Evolutionary conservation across 1,140 invertebrate genomes (phyloP).

Genomic region (Drosophila burlai): DNA sequence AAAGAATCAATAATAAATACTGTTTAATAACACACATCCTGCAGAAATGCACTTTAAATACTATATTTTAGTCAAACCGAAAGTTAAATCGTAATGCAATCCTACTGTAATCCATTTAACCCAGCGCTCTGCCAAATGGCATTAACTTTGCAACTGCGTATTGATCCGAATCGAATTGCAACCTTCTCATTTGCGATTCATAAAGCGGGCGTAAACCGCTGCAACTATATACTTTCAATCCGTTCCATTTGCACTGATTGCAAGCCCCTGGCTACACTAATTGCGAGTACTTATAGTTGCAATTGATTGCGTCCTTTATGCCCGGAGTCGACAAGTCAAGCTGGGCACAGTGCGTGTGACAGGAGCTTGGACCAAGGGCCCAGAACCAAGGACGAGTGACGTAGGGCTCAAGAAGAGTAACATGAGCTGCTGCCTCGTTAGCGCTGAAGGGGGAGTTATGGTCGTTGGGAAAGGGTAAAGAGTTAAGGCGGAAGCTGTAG

Average conservation of each 20-base stretch:
- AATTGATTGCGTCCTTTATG: constrained; percentile 48
- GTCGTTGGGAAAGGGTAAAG: not conserved
- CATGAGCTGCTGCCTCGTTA: constrained; percentile 58
- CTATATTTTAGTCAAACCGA: not conserved
- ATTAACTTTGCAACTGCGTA: not conserved
- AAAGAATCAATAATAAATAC: not conserved
- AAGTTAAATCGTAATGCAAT: not conserved
- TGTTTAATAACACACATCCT: not conserved
- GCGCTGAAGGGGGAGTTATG: constrained; percentile 3
- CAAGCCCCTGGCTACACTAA: constrained; percentile 32
- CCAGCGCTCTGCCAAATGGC: constrained; percentile 2
- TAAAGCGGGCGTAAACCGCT: constrained; percentile 20
- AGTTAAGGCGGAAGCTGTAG: constrained; percentile 16
- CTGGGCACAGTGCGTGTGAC: constrained; percentile 33
- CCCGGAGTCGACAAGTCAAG: constrained; percentile 19
- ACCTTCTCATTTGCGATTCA: constrained; percentile 36
- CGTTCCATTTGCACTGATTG: constrained; percentile 36
- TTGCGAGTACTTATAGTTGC: constrained; percentile 50
- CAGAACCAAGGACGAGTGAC: constrained; percentile 4
- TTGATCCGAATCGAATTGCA: constrained; percentile 5
- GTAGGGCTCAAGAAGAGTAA: constrained; percentile 34
- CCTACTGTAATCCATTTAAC: not conserved
- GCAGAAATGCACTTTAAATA: not conserved
- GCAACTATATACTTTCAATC: constrained; percentile 24
- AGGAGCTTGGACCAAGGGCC: constrained; percentile 19